Conservation (phyloP, 1,140 invertebrate species). For the Charaxes varanes region DNA sequence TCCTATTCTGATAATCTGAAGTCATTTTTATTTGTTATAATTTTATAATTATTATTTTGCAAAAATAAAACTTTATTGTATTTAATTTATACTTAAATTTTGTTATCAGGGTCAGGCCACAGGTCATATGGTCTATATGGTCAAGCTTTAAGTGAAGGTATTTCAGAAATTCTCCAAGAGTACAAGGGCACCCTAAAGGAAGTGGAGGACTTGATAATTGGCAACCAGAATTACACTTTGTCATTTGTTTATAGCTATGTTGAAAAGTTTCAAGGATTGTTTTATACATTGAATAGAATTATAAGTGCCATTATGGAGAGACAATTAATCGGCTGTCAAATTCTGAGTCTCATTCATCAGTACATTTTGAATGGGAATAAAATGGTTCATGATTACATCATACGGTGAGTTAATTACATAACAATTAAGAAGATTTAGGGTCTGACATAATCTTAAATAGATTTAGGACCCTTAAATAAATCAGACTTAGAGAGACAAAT, state of each 20-base stretch:
- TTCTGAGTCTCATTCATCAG: conserved; percentile 61
- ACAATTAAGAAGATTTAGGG: too few relatives aligned
- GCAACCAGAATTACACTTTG: conserved; percentile 57
- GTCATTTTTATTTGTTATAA: background rate
- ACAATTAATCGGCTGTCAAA: conserved; percentile 62
- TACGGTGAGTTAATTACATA: conserved; percentile 50
- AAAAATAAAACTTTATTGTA: too few relatives aligned
- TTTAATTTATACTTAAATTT: too few relatives aligned
- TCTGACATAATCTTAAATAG: background rate
- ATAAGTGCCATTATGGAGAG: conserved; percentile 60
- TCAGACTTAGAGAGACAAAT: too few relatives aligned
- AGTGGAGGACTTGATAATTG: conserved; percentile 54
- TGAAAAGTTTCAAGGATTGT: conserved; percentile 57
- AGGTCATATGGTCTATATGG: conserved; percentile 56
- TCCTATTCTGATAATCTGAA: too few relatives aligned
- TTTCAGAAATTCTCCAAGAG: conserved; percentile 56
- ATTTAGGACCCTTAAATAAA: too few relatives aligned
- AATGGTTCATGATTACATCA: conserved; percentile 54
- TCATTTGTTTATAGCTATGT: conserved; percentile 64
- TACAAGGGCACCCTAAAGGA: conserved; percentile 59
- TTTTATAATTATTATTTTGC: background rate
- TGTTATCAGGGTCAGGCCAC: conserved; percentile 30
- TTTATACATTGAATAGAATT: conserved; percentile 61
- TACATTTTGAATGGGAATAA: conserved; percentile 64
- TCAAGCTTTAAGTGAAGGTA: conserved; percentile 67